phyloP scores from a whole-genome alignment of 53 echinoderm and acorn worm genomes.

The Hippasteria phrygiana region DNA sequence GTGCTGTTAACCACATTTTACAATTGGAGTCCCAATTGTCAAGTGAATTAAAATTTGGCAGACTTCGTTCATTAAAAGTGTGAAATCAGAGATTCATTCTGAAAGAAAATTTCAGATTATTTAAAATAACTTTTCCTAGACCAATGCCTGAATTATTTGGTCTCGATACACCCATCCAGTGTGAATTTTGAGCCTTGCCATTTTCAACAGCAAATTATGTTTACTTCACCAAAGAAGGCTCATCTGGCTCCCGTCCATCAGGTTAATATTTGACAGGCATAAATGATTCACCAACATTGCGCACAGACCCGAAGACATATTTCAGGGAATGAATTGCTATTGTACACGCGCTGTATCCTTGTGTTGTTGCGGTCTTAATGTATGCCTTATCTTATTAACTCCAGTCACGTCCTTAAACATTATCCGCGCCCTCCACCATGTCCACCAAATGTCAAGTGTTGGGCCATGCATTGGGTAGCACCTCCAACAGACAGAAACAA shows the following conservation, averaged over 20 bases:
- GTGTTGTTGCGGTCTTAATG: not conserved
- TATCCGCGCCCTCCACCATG: not conserved
- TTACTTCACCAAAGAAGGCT: not conserved
- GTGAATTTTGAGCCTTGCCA: no score
- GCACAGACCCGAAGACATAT: not conserved
- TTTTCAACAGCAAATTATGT: not conserved
- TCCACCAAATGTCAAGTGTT: not conserved
- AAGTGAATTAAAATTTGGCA: no score
- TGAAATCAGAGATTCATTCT: no score
- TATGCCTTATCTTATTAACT: not conserved
- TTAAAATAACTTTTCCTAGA: no score
- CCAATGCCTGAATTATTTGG: no score
- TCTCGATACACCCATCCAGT: no score
- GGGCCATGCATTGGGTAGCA: not conserved
- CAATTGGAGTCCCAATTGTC: no score
- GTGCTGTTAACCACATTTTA: no score
- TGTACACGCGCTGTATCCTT: not conserved
- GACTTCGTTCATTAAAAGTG: no score
- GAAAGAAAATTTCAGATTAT: no score
- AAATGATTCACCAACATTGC: not conserved
- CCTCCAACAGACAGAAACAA: not conserved
- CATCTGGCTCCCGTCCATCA: not conserved
- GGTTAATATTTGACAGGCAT: not conserved
- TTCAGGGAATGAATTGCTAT: constrained; percentile 3
- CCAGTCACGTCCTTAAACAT: not conserved